A percentile compares a stretch with the other conserved stretches of the same genome.
These are phyloP conservation scores for Pyrgilauda ruficollis DNA, from an alignment of 2,113 vertebrate species.

Conservation along the genomic window DNA sequence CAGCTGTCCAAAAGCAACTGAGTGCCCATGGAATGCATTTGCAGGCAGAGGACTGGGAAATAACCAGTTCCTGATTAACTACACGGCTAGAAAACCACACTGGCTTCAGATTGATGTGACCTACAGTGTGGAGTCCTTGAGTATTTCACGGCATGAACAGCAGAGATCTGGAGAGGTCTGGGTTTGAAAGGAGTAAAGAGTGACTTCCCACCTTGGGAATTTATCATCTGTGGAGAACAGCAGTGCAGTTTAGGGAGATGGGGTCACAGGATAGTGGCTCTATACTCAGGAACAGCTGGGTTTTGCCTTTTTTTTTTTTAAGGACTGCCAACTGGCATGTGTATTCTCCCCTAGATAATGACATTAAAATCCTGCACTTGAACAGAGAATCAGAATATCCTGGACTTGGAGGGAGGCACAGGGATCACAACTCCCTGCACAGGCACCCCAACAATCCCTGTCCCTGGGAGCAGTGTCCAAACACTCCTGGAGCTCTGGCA, in stretches of 20 bases:
- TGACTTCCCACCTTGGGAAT: slow-evolving; percentile 4
- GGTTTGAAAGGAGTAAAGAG: slow-evolving; percentile 24
- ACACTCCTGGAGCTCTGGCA: background rate
- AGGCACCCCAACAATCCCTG: background rate
- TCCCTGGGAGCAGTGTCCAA: rapidly evolving
- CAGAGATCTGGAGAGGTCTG: slow-evolving; percentile 48
- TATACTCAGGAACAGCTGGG: background rate
- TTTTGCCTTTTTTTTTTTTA: background rate
- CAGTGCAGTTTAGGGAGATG: background rate
- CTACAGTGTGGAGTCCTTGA: background rate
- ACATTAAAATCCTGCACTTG: background rate
- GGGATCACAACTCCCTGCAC: background rate
- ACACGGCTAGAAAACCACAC: background rate
- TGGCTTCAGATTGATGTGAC: background rate
- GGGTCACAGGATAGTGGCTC: background rate
- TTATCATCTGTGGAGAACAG: background rate
- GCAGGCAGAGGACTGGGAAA: slow-evolving; percentile 2
- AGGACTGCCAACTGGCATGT: background rate
- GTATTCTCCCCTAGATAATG: background rate
- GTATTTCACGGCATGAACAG: background rate
- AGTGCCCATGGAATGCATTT: background rate
- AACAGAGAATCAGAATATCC: background rate
- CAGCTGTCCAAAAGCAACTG: background rate
- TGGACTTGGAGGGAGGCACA: background rate
- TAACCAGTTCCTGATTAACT: background rate